Evolutionary conservation across 2,797 vertebrate genomes (phyloP).

Genomic region (Melanogrammus aeglefinus): DNA sequence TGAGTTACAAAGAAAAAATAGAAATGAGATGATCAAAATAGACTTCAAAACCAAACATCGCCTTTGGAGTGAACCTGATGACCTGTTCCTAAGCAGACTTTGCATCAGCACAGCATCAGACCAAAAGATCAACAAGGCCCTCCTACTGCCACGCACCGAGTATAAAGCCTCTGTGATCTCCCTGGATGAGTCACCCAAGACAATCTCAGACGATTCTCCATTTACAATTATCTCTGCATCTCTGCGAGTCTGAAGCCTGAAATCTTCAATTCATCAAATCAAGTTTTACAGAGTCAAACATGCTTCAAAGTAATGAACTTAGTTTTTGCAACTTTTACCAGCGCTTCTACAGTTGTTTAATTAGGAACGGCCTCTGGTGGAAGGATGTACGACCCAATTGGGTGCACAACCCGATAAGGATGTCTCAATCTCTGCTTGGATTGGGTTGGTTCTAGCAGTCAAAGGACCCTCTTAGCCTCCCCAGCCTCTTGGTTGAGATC

Average conservation of each 20-base stretch:
- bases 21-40: too few relatives aligned
- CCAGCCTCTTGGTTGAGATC: not conserved
- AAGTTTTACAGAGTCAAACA: conserved; percentile 19
- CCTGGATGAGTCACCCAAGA: conserved; percentile 38
- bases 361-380: not conserved
- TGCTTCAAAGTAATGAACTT: conserved; percentile 7
- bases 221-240: conserved; percentile 40
- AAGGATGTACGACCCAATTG: not conserved
- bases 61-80: not conserved
- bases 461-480: not conserved
- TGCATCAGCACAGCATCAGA: conserved; percentile 39
- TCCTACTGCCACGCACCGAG: conserved; percentile 29
- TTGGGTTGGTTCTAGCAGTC: not conserved
- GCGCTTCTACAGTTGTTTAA: not conserved
- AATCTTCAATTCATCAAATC: conserved; percentile 40
- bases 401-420: not conserved
- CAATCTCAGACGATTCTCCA: conserved; percentile 33
- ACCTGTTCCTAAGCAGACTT: not conserved
- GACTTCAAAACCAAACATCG: too few relatives aligned
- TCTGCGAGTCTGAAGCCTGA: conserved; percentile 33
- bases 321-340: not conserved
- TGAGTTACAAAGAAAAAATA: too few relatives aligned
- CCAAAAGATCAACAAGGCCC: conserved; percentile 43
- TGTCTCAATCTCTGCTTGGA: not conserved
- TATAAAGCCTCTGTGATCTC: conserved; percentile 44